Conservation (phyloP, 2,888 invertebrate species). For the Drymonia ruficornis region DNA sequence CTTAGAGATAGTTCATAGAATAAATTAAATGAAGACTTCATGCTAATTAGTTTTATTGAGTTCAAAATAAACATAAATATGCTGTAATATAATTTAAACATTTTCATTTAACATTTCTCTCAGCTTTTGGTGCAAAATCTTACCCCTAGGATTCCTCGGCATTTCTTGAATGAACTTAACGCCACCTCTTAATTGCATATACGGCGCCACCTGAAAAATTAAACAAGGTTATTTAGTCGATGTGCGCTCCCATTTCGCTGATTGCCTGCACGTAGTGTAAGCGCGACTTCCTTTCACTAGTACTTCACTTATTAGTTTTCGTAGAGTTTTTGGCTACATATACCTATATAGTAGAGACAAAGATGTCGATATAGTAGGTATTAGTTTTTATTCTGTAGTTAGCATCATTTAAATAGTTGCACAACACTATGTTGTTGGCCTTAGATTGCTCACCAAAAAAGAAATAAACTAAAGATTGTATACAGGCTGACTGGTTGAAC, state of each 20-base stretch:
- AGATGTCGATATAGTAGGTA: no score
- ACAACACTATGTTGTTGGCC: no score
- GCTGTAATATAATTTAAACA: conserved; percentile 6
- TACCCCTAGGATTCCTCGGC: conserved; percentile 88
- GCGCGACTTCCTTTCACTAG: neutral
- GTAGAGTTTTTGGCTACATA: neutral
- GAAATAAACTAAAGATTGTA: no score
- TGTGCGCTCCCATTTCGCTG: conserved; percentile 33
- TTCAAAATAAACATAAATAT: neutral
- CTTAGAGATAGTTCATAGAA: no score
- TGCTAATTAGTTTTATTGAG: neutral
- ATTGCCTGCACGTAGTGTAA: conserved; percentile 10
- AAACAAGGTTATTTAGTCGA: conserved; percentile 28
- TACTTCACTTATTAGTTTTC: neutral
- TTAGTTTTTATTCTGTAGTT: no score
- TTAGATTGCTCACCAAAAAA: no score
- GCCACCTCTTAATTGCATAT: conserved; percentile 88
- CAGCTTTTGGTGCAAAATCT: conserved; percentile 86
- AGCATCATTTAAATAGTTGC: no score
- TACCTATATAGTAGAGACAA: no score
- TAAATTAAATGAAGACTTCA: neutral
- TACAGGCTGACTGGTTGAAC: no score
- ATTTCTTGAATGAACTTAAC: conserved; percentile 87
- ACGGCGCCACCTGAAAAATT: conserved; percentile 73
- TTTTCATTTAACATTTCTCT: conserved; percentile 69